Percentiles rank a stretch among this genome's conserved stretches.
Conservation (phyloP, 2,113 vertebrate genomes). For the Xyliphius kryptos region DNA sequence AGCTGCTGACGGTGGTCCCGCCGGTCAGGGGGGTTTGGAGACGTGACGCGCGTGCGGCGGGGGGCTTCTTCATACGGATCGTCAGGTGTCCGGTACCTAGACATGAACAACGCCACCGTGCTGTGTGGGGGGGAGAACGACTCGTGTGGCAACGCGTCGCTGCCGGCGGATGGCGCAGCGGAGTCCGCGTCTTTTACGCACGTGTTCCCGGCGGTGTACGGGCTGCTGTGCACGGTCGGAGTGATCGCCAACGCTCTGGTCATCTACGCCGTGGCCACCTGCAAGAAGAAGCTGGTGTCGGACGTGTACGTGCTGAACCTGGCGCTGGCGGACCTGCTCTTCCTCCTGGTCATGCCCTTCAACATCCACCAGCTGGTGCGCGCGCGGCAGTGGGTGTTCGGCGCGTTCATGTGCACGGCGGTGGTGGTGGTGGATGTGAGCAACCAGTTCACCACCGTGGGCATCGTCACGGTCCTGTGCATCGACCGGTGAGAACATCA, state of each 20-base stretch:
- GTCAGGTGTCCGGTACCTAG: not conserved
- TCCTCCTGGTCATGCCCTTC: conserved; percentile 73
- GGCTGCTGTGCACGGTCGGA: conserved; percentile 64
- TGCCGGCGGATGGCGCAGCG: conserved; percentile 36
- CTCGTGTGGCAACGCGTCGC: conserved; percentile 41
- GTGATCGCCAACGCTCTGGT: conserved; percentile 69
- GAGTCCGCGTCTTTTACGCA: conserved; percentile 69
- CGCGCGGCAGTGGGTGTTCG: conserved; percentile 72
- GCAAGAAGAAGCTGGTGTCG: conserved; percentile 73
- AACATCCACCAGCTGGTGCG: conserved; percentile 74
- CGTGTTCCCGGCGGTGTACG: conserved; percentile 68
- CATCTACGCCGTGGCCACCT: conserved; percentile 66
- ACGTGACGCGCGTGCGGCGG: too few relatives aligned
- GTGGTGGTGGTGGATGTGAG: conserved; percentile 74
- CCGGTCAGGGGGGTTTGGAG: too few relatives aligned
- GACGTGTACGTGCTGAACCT: conserved; percentile 73
- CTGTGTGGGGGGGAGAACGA: conserved; percentile 46
- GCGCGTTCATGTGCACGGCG: conserved; percentile 72
- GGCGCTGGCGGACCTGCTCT: conserved; percentile 72
- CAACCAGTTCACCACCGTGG: conserved; percentile 76
- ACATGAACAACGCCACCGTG: conserved; percentile 56
- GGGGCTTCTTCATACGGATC: too few relatives aligned
- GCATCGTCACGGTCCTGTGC: conserved; percentile 70
- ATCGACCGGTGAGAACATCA: conserved; percentile 65
- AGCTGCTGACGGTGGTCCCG: too few relatives aligned